phyloP scores from a whole-genome alignment of 2,113 vertebrate genomes.

The Ahaetulla prasina region DNA sequence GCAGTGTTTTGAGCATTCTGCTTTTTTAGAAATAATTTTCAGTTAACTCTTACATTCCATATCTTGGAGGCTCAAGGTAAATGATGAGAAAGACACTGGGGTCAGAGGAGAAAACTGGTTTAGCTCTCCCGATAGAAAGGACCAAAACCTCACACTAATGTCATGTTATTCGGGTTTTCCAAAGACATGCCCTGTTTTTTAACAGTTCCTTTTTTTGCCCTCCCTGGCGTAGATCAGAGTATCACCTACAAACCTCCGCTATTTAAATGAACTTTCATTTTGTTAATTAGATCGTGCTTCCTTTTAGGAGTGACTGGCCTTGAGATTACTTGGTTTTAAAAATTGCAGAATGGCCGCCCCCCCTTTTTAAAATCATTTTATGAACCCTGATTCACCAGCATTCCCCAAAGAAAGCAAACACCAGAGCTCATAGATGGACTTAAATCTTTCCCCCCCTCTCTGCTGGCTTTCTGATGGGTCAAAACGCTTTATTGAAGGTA shows the following conservation, averaged over 20 bases:
- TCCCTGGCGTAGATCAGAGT: neutral
- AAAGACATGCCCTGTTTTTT: neutral
- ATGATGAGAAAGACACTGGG: neutral
- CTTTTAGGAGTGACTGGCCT: neutral
- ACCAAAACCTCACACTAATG: neutral
- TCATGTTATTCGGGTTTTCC: neutral
- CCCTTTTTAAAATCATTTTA: neutral
- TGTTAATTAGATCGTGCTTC: neutral
- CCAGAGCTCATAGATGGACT: neutral
- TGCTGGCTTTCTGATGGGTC: neutral
- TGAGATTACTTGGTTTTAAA: neutral
- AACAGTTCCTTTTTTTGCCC: too few relatives aligned
- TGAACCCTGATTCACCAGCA: neutral
- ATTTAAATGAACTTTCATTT: neutral
- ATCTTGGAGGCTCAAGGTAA: neutral
- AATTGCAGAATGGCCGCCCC: too few relatives aligned
- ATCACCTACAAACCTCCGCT: neutral
- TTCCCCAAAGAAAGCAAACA: neutral
- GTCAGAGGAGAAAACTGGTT: neutral
- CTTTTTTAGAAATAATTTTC: neutral
- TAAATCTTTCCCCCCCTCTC: neutral
- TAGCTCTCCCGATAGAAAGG: neutral
- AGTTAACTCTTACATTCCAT: neutral
- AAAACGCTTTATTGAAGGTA: neutral
- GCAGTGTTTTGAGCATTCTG: neutral